Evolutionary conservation across 2,113 vertebrate genomes (phyloP), one percentile per base, ranked within the genome.

Genomic region (Pelvicachromis taeniatus): DNA sequence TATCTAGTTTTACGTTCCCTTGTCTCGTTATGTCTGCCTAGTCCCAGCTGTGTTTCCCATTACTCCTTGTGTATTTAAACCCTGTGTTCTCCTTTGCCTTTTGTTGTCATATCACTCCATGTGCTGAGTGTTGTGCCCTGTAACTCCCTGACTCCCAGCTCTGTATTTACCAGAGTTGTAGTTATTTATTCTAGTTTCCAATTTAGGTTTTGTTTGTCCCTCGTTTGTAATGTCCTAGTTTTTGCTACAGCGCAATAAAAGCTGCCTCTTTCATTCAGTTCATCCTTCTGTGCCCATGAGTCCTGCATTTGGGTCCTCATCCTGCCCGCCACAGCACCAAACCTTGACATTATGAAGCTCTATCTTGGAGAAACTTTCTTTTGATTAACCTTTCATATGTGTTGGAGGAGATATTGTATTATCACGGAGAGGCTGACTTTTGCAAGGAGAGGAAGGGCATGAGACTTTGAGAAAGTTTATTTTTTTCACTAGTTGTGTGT

Each of bases 271-370:
- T 35, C 31, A 63, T 63, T 35, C 31, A 63, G 31, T 63, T 63
- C 31, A 63, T 35, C 59, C 31, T n/a, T 35, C 59, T 35, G 59
- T n/a, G 31, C 3, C 17, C 59, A 63, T 63, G 31, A 35, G 6
- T 33, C 33, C 33, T 33, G 7, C 33, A 31, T 63, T 12, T 63
- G 31, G 2, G 31, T 35, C 59, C 17, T 35, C 59, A 35, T 2
- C 31, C 31, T 3, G 59, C 59, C 17, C 17, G 7, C 58, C 6
- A 0, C 1, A 61, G 9, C 3, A 0, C 31, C 17, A 61, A 61
- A 61, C 31, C 17, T 35, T 35, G 58, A 35, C 3, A 6, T 35
- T 12, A 61, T 35, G 12, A 38, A 63, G 10, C 33, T n/a, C 10
- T 38, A 3, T 21, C 59, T 38, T 38, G 59, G 33, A 63, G 33